A percentile compares a stretch with the other conserved stretches of the same genome.
Conservation (phyloP, 1,140 invertebrate species). For the Streblospio benedicti region DNA sequence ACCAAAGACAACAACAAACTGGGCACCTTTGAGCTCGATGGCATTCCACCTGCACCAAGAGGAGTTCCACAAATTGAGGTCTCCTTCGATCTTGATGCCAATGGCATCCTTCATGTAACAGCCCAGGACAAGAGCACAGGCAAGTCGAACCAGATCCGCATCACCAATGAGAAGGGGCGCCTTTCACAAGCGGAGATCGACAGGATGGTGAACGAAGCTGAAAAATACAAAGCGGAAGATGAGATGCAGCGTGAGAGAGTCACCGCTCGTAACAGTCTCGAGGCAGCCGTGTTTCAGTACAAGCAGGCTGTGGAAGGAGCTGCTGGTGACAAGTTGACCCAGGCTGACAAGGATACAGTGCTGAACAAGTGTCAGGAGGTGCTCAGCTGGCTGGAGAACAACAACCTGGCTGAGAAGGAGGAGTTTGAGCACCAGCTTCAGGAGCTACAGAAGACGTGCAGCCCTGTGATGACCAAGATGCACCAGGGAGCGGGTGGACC, state of each 20-base stretch:
- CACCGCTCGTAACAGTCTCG: conserved; percentile 78
- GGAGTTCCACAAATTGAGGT: conserved; percentile 76
- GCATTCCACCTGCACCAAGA: conserved; percentile 86
- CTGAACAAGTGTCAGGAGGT: conserved; percentile 6
- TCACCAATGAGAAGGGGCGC: conserved; percentile 96
- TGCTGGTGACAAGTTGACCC: conserved; percentile 20
- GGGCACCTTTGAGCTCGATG: conserved; percentile 85
- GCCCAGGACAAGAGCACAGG: conserved; percentile 64
- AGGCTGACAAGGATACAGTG: conserved; percentile 4
- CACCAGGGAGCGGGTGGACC: conserved; percentile 43
- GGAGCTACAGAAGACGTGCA: conserved; percentile 42
- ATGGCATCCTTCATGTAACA: conserved; percentile 47
- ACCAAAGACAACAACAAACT: conserved; percentile 67
- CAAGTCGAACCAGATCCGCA: conserved; percentile 95
- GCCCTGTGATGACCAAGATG: conserved; percentile 49
- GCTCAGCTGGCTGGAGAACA: conserved; percentile 6
- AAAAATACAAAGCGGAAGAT: conserved; percentile 10
- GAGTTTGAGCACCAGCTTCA: conserved; percentile 44
- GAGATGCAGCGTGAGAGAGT: conserved; percentile 74
- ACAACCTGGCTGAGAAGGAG: conserved; percentile 51
- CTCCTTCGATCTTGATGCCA: conserved; percentile 61
- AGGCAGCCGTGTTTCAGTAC: conserved; percentile 92
- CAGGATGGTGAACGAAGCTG: conserved; percentile 8
- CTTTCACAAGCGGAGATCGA: conserved; percentile 38
- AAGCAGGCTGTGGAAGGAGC: conserved; percentile 75